Evolutionary conservation across 2,888 invertebrate species (phyloP).

Genomic region (Folsomia manolachei): DNA sequence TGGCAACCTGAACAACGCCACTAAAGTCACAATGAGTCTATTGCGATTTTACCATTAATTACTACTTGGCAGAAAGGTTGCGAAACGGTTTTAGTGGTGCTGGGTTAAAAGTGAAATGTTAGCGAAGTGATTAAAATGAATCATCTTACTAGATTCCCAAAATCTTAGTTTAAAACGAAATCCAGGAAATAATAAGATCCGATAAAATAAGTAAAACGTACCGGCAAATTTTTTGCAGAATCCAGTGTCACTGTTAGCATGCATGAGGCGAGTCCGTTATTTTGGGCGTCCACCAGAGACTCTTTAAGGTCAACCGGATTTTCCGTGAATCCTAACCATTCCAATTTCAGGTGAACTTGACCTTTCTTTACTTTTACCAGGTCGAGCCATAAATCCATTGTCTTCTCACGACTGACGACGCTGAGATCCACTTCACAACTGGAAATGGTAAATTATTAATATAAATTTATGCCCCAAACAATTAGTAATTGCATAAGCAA

Average conservation of each 20-base stretch:
- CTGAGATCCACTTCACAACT: conserved; percentile 47
- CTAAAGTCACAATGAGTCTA: too few relatives aligned
- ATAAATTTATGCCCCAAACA: too few relatives aligned
- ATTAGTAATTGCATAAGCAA: background rate
- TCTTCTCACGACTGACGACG: conserved; percentile 47
- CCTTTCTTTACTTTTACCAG: conserved; percentile 94
- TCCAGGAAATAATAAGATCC: too few relatives aligned
- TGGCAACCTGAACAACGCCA: too few relatives aligned
- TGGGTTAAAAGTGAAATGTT: too few relatives aligned
- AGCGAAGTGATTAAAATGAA: too few relatives aligned
- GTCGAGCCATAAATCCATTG: conserved; percentile 71
- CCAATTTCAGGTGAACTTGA: conserved; percentile 81
- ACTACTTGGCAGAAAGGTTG: too few relatives aligned
- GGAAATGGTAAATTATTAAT: conserved; percentile 11
- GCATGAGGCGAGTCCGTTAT: conserved; percentile 54
- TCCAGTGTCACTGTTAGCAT: conserved; percentile 82
- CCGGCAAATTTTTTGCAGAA: conserved; percentile 85
- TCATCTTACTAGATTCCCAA: too few relatives aligned
- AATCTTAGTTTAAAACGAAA: too few relatives aligned
- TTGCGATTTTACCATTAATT: too few relatives aligned
- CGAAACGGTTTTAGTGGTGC: too few relatives aligned
- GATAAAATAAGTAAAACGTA: too few relatives aligned
- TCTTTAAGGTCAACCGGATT: conserved; percentile 44
- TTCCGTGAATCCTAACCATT: conserved; percentile 66
- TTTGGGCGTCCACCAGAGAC: conserved; percentile 50